These are phyloP conservation scores for Lithophane semibrunnea DNA, from an alignment of 2,888 invertebrate species.

Conservation along the genomic window DNA sequence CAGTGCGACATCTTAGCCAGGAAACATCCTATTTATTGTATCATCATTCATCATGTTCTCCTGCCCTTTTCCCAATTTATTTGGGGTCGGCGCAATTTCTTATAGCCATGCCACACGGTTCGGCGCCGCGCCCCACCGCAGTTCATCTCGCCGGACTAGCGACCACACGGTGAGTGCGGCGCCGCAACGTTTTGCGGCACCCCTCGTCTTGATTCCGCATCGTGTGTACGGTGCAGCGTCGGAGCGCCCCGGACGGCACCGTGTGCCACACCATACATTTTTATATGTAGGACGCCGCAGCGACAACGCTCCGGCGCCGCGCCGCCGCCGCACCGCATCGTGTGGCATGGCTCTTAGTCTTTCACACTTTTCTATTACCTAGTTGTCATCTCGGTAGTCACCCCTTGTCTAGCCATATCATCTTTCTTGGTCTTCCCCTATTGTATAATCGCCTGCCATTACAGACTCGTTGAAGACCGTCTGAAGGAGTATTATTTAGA, in stretches of 20 bases:
- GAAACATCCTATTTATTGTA: neutral
- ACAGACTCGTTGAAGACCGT: slow-evolving; percentile 54
- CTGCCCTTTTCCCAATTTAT: neutral
- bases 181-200: too few species aligned
- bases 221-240: too few species aligned
- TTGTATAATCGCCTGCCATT: neutral
- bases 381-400: neutral
- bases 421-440: neutral
- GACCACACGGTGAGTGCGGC: too few species aligned
- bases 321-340: too few species aligned
- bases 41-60: neutral
- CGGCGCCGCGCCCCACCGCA: too few species aligned
- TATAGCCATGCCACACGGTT: too few species aligned
- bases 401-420: neutral
- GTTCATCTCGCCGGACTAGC: too few species aligned
- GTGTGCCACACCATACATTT: too few species aligned
- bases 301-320: too few species aligned
- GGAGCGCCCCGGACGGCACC: too few species aligned
- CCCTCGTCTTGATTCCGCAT: too few species aligned
- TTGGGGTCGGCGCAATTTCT: neutral
- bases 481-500: slow-evolving; percentile 65
- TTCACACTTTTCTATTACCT: neutral
- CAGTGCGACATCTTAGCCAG: neutral
- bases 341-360: neutral
- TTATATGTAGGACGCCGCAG: too few species aligned